Percentiles rank a stretch among this genome's conserved stretches.
phyloP scores from a whole-genome alignment of 2,113 vertebrate species.

The Psammodynastes pulverulentus region DNA sequence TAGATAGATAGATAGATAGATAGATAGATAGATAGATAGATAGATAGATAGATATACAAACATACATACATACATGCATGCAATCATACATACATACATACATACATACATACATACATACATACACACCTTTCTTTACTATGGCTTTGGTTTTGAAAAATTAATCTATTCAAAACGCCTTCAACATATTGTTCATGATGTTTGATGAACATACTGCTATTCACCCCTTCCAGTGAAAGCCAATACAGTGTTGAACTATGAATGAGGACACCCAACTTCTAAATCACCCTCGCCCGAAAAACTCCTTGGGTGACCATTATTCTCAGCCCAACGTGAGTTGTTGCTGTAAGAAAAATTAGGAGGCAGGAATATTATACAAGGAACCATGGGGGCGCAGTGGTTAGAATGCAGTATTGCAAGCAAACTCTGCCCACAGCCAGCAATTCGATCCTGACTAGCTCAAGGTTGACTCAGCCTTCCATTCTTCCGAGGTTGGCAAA shows the following conservation, averaged over 20 bases:
- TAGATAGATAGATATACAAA: no score
- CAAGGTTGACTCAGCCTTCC: not conserved
- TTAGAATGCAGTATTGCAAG: not conserved
- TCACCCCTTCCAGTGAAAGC: not conserved
- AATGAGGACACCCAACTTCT: not conserved
- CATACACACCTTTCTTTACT: not conserved
- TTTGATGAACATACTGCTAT: not conserved
- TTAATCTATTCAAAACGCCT: not conserved
- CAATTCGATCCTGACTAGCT: not conserved
- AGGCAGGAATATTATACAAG: not conserved
- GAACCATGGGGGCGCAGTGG: not conserved
- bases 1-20: no score
- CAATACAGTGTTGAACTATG: not conserved
- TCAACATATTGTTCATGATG: not conserved
- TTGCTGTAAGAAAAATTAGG: not conserved
- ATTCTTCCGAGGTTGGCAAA: not conserved
- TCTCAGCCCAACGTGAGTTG: not conserved
- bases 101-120: no score
- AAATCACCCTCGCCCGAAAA: not conserved
- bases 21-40: no score
- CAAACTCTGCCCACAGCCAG: not conserved
- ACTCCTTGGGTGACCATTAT: not conserved
- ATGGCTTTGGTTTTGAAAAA: not conserved
- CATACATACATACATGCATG: no score
- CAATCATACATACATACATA: no score